phyloP scores from a whole-genome alignment of 2,888 invertebrate genomes.

The Mesopsocus fuscifrons region DNA sequence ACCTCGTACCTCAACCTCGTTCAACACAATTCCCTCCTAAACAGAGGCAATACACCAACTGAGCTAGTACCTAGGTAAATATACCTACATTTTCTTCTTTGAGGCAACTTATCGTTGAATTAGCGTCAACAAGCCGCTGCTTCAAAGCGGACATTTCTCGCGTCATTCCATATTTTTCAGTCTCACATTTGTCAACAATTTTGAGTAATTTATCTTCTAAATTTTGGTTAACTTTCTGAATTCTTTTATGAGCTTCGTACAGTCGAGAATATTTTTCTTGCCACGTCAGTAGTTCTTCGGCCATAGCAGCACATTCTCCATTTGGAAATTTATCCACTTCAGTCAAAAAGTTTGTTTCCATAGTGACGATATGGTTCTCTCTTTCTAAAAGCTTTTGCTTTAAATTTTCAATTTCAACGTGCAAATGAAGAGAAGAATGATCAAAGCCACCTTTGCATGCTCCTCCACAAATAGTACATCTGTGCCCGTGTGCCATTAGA shows the following conservation, averaged over 20 bases:
- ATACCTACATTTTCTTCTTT: conserved; percentile 76
- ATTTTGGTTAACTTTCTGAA: conserved; percentile 87
- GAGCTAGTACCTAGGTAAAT: too few species aligned
- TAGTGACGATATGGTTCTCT: conserved; percentile 63
- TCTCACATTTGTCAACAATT: conserved; percentile 80
- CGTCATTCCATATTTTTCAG: conserved; percentile 69
- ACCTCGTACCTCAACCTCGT: too few species aligned
- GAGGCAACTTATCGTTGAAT: conserved; percentile 61
- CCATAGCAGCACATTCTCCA: conserved; percentile 54
- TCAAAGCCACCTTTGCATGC: conserved; percentile 31
- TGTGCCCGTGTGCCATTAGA: conserved; percentile 1
- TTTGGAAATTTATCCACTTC: conserved; percentile 42
- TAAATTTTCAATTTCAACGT: conserved; percentile 71
- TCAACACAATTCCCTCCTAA: too few species aligned
- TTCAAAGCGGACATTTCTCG: conserved; percentile 74
- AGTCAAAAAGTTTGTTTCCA: conserved; percentile 71
- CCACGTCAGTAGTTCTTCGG: conserved; percentile 71
- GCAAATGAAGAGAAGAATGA: conserved; percentile 39
- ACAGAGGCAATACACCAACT: too few species aligned
- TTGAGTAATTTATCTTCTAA: conserved; percentile 84
- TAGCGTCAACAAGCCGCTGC: conserved; percentile 65
- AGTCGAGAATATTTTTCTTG: conserved; percentile 84
- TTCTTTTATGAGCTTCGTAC: conserved; percentile 80
- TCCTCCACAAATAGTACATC: conserved; percentile 34
- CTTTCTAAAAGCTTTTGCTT: conserved; percentile 63